Evolutionary conservation across 92 coral and sea anemone genomes (phyloP), one percentile per base, ranked within the genome.

Genomic region (Epizoanthus stellaris): DNA sequence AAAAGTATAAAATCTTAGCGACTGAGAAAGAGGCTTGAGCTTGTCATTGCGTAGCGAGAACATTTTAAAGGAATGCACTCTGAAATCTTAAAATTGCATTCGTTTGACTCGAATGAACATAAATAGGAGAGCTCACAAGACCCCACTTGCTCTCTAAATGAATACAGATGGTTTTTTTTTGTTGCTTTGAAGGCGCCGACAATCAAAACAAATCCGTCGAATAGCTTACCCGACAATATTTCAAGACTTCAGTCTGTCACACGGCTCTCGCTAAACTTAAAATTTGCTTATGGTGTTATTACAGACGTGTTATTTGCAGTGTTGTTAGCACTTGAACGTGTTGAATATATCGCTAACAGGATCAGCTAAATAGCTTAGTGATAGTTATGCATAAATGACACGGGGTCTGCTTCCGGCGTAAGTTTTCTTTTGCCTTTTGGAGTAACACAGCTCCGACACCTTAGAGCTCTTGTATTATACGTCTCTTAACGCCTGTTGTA

Each of bases 121-220:
- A 30, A 30, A 42, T 57, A n/a, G 30, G n/a, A 45, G 77, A 9
- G 21, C 13, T 34, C 36, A 72, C 56, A 21, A 63, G 56, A 43
- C 83, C 83, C 70, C 83, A 62, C 83, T 79, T 63, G 60, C 38
- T 79, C 47, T 16, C 39, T 79, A 40, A 79, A 79, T 79, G 83
- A 79, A 79, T 79, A 79, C 83, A 79, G 83, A 62, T 79, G 83
- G 2, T 20, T 38, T 43, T 62, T 36, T 54, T 59, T 79, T 63
- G 72, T 62, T 47, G 65, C 82, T 79, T 79, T 79, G 73, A 79
- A 62, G 83, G 40, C 34, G 43, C 83, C 83, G 83, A 79, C 83
- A 79, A 79, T 21, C 16, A 79, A 79, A 79, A 63, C 72, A 79
- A 34, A 68, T 68, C 73, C 49, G 19, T 68, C 73, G 47, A 40